Evolutionary conservation across 2,797 vertebrate species (phyloP), one percentile per base, ranked within the genome.

Genomic region (Cryptoblepharus egeriae): DNA sequence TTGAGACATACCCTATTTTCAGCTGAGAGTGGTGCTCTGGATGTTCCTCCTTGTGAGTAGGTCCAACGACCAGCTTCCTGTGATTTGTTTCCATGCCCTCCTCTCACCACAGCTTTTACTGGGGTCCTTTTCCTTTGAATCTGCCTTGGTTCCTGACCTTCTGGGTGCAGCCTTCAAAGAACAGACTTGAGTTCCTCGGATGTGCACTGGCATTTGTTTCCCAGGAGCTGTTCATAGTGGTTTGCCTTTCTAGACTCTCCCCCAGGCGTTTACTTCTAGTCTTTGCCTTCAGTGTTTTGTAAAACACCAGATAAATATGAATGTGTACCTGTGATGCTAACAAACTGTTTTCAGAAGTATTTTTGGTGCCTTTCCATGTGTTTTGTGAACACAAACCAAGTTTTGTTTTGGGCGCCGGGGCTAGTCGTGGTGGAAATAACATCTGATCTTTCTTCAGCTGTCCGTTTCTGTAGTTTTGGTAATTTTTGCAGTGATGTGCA

Each of bases 311-410:
- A 26, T 72, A 67, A 76, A 72, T 77, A 45, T 73, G 68, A 77
- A 72, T 28, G 52, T 79, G 74, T 30, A 52, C 3, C 37, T 45
- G 84, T 24, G 20, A 20, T 30, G 13, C 0, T 4, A 22, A 16
- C 18, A 35, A 81, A 79, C 64, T 0, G 0, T 63, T 35, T 11
- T 90, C 64, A 77, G 0, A 8, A 49, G 52, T 61, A 70, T 71
- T 42, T 52, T 18, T 37, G 73, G 73, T 81, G 61, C 32, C 55
- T 88, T 87, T 74, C 73, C 8, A 84, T 88, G 58, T 70, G 45
- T 26, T 75, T 75, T 3, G 15, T 57, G 37, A n/a, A 11, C 22
- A 49, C 39, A 57, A 74, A 5, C 35, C 1, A 18, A 39, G 65
- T 4, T 45, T 26, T 3, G 3, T 45, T 24, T 3, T n/a, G 60